phyloP scores from a whole-genome alignment of 2,113 vertebrate genomes.

The Odontesthes bonariensis region DNA sequence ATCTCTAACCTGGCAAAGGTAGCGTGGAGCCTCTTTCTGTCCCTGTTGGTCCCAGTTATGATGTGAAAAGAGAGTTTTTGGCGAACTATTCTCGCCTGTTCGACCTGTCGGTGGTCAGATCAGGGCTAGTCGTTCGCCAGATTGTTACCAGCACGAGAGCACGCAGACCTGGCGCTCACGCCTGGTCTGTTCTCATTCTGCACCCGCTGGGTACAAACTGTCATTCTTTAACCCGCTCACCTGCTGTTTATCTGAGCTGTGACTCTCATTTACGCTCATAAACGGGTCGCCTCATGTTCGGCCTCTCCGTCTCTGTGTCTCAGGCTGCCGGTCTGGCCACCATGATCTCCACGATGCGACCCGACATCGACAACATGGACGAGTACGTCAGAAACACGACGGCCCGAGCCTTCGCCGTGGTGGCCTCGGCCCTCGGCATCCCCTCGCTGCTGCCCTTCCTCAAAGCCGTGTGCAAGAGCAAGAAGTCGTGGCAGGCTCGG shows the following conservation, averaged over 20 bases:
- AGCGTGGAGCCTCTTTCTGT: conserved; percentile 18
- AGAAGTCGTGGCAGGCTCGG: conserved; percentile 98
- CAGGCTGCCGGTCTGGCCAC: conserved; percentile 96
- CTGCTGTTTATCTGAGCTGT: too few species aligned
- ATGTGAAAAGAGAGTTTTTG: neutral
- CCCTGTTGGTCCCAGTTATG: neutral
- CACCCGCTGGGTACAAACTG: conserved; percentile 64
- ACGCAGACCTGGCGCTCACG: conserved; percentile 18
- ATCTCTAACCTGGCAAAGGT: conserved; percentile 99
- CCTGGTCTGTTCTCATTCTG: conserved; percentile 75
- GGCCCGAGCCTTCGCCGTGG: conserved; percentile 96
- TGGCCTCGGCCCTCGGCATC: conserved; percentile 97
- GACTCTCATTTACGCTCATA: too few species aligned
- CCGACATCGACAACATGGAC: conserved; percentile 99
- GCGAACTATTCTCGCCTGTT: conserved; percentile 78
- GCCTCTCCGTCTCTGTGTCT: neutral
- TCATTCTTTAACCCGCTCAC: too few species aligned
- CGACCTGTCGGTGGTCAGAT: conserved; percentile 63
- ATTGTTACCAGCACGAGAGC: conserved; percentile 73
- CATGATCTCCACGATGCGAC: conserved; percentile 99
- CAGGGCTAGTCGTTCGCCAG: conserved; percentile 76
- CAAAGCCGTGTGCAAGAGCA: conserved; percentile 99
- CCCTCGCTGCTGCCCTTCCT: conserved; percentile 97
- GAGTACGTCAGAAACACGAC: conserved; percentile 99
- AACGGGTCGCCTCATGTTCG: neutral